Percentiles rank a stretch among this genome's conserved stretches.
phyloP scores from a whole-genome alignment of 2,797 vertebrate genomes.

The Allobates femoralis region DNA sequence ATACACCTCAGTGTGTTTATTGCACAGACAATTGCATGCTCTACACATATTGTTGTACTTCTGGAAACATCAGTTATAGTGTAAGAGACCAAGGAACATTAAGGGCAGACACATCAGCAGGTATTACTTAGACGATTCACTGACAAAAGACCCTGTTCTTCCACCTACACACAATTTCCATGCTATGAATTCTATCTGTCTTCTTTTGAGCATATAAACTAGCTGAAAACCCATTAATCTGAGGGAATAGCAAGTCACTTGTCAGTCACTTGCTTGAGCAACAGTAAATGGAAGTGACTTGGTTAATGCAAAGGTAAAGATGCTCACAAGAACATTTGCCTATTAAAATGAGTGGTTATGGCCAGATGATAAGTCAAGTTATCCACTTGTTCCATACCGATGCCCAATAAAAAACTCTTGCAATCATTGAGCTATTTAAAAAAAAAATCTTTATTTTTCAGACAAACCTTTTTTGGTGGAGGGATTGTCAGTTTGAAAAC shows the following conservation, averaged over 20 bases:
- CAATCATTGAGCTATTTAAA: too few species aligned
- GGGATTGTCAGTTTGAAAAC: background rate
- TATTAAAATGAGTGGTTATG: background rate
- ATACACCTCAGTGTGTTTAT: background rate
- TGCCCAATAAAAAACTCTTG: too few species aligned
- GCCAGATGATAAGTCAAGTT: background rate
- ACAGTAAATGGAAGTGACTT: background rate
- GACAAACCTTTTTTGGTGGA: background rate
- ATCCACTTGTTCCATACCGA: background rate
- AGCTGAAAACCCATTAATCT: conserved; percentile 7
- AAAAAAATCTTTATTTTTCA: too few species aligned
- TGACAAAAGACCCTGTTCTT: conserved; percentile 32
- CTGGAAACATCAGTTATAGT: background rate
- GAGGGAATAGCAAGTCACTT: background rate
- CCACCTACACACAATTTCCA: conserved; percentile 40
- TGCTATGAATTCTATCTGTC: conserved; percentile 11
- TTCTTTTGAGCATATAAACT: conserved; percentile 4
- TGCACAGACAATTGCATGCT: background rate
- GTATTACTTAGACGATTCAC: background rate
- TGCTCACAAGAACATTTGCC: background rate
- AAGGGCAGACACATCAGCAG: background rate
- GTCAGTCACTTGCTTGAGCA: background rate
- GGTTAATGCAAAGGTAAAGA: background rate
- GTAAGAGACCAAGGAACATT: background rate
- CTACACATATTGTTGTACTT: background rate